A percentile compares a stretch with the other conserved stretches of the same genome.
Evolutionary conservation across 2,113 vertebrate species (phyloP).

Genomic region (Jaculus jaculus): DNA sequence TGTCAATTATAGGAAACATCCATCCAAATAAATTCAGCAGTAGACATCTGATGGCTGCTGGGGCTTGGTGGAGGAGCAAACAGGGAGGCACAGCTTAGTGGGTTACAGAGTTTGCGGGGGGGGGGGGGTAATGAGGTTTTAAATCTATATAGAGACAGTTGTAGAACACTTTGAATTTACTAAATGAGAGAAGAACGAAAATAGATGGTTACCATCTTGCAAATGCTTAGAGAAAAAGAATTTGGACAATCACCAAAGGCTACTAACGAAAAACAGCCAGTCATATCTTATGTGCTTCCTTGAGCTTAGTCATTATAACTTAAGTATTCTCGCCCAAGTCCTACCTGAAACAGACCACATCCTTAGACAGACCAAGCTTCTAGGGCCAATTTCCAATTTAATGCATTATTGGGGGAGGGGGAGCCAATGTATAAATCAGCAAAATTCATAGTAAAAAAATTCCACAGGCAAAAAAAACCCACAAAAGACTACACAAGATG

Average conservation of each 20-base stretch:
- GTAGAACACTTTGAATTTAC: background rate
- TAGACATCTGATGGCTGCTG: background rate
- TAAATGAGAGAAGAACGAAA: background rate
- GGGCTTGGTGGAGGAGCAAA: too few species aligned
- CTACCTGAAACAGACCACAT: background rate
- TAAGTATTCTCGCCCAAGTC: background rate
- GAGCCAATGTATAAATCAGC: background rate
- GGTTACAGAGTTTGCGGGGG: background rate
- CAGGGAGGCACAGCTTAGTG: background rate
- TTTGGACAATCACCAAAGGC: background rate
- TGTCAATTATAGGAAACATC: background rate
- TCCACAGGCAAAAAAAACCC: background rate
- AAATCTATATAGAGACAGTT: background rate
- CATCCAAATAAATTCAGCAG: background rate
- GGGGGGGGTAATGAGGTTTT: background rate
- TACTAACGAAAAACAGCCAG: background rate
- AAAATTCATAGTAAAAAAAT: constrained; percentile 10
- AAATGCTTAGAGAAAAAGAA: constrained; percentile 18
- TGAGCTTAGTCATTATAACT: background rate
- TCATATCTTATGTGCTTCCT: background rate
- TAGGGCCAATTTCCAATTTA: background rate
- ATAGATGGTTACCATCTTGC: background rate
- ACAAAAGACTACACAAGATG: background rate
- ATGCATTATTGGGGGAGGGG: background rate
- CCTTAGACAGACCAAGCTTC: background rate